Conservation (phyloP, 2,113 vertebrate genomes). For the Hyla sarda region DNA sequence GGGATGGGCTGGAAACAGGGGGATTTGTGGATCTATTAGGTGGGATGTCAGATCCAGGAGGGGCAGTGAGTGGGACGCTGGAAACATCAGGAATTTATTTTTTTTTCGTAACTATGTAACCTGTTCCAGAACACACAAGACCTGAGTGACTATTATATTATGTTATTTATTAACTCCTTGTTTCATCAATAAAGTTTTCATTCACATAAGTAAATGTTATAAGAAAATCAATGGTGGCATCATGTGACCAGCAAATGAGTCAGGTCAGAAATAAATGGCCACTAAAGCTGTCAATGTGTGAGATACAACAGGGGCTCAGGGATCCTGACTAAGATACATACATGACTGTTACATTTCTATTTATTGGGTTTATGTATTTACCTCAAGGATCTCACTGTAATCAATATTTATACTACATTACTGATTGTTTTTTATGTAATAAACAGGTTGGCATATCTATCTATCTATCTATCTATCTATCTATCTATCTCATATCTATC, state of each 20-base stretch:
- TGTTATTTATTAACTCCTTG: background rate
- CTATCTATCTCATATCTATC: constrained; percentile 3
- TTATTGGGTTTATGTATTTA: too few relatives aligned
- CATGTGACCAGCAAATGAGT: constrained; percentile 15
- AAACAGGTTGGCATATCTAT: too few relatives aligned
- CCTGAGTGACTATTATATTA: background rate
- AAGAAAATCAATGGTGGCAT: background rate
- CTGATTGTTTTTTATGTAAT: too few relatives aligned
- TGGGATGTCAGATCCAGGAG: too few relatives aligned
- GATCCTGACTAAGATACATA: constrained; percentile 16
- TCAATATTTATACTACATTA: too few relatives aligned
- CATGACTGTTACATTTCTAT: too few relatives aligned
- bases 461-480: background rate
- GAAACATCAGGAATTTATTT: too few relatives aligned
- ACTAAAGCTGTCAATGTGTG: constrained; percentile 22
- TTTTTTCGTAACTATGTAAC: background rate
- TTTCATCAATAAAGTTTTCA: constrained; percentile 13
- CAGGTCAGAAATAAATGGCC: background rate
- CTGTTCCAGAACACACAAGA: background rate
- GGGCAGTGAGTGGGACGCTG: too few relatives aligned
- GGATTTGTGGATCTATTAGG: too few relatives aligned
- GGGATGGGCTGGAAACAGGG: too few relatives aligned
- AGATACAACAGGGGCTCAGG: background rate
- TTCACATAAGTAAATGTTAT: background rate
- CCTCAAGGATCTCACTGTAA: too few relatives aligned